phyloP scores from a whole-genome alignment of 2,797 vertebrate genomes.

The Euthynnus affinis region DNA sequence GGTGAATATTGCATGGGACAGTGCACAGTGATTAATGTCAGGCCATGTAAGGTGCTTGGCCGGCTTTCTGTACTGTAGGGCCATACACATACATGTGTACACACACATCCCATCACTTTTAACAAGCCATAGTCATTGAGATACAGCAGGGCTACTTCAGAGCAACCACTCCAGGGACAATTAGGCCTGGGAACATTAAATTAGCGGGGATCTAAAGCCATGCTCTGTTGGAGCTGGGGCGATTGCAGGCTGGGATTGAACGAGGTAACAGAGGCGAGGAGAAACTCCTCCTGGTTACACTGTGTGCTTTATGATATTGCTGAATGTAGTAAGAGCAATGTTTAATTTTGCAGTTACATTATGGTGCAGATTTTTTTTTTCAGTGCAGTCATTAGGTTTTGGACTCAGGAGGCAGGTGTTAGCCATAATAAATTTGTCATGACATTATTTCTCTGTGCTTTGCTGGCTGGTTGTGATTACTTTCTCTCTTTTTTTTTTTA shows the following conservation, averaged over 20 bases:
- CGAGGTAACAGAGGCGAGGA: conserved; percentile 33
- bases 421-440: conserved; percentile 66
- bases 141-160: conserved; percentile 64
- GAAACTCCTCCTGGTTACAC: conserved; percentile 36
- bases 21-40: conserved; percentile 81
- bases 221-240: conserved; percentile 56
- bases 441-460: conserved; percentile 55
- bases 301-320: conserved; percentile 29
- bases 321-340: conserved; percentile 15
- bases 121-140: conserved; percentile 70
- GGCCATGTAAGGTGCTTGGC: conserved; percentile 72
- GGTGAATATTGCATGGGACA: conserved; percentile 78
- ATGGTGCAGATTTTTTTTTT: conserved; percentile 17
- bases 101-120: conserved; percentile 63
- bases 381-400: conserved; percentile 43
- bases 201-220: conserved; percentile 75
- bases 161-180: conserved; percentile 75
- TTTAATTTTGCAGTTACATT: conserved; percentile 34
- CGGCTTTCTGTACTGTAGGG: conserved; percentile 44
- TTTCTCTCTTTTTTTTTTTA: conserved; percentile 60
- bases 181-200: conserved; percentile 79
- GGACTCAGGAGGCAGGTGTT: conserved; percentile 51
- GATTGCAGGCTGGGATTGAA: conserved; percentile 59
- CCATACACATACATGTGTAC: conserved; percentile 32
- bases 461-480: conserved; percentile 59